Percentiles rank a stretch among this genome's conserved stretches.
These are phyloP conservation scores for Gryon sp. DNA, from an alignment of 1,140 invertebrate species.

Conservation along the genomic window DNA sequence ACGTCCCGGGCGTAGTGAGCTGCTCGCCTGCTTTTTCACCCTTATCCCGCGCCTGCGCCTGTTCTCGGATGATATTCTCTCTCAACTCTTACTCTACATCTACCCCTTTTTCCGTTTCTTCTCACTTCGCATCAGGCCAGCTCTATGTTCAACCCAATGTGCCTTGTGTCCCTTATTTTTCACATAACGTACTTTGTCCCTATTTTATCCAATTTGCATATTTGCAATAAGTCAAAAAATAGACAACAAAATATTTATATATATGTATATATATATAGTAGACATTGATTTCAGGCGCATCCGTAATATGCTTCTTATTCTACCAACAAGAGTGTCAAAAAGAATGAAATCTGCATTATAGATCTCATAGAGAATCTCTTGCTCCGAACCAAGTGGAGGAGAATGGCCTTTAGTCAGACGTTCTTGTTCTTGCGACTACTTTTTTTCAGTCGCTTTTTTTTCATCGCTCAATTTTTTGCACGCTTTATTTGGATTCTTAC, in stretches of 20 bases:
- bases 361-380: constrained; percentile 9
- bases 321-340: constrained; percentile 49
- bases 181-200: background rate
- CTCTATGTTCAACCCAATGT: constrained; percentile 16
- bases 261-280: too few species aligned
- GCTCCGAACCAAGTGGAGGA: constrained; percentile 29
- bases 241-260: too few species aligned
- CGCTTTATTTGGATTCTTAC: too few species aligned
- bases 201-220: too few species aligned
- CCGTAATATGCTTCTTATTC: constrained; percentile 18
- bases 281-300: background rate
- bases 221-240: too few species aligned
- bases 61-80: constrained; percentile 63
- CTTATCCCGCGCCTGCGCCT: constrained; percentile 74
- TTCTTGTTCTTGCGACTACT: background rate
- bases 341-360: constrained; percentile 49
- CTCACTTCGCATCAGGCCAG: constrained; percentile 39
- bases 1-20: constrained; percentile 79
- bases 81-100: constrained; percentile 51
- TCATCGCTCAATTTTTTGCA: background rate
- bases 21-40: constrained; percentile 75
- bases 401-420: constrained; percentile 42
- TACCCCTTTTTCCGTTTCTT: constrained; percentile 54
- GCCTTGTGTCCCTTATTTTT: constrained; percentile 43
- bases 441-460: background rate